Evolutionary conservation across 2,888 invertebrate genomes (phyloP), one percentile per base, ranked within the genome.

Genomic region (Ophion ellenae): DNA sequence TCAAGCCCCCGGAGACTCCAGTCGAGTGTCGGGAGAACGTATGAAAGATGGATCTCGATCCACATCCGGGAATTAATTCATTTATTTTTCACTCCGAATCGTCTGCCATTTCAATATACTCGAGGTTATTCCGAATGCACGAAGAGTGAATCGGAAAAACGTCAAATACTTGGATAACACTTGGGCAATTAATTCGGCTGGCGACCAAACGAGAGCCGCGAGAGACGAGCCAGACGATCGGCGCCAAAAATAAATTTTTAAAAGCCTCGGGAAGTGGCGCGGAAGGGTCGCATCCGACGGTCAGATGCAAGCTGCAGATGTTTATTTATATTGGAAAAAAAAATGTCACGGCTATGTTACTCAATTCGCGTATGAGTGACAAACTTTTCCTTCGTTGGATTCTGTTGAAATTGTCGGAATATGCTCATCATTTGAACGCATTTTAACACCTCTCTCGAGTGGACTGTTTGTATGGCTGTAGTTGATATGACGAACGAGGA

Each of bases 121-220:
- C 7, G n/a, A 20, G 14, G 24, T 10, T 61, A 20, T 10, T 20
- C 1, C 20, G 24, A 24, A 24, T 20, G 5, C 14, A 20, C 11
- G 24, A 24, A 24, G 10, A 14, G n/a, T 69, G 11, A 28, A 69
- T 69, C 20, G 69, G 47, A 47, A 47, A 69, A 69, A 69, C 69
- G 69, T 69, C 69, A 10, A 45, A 10, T 11, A 7, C 24, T 67
- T 36, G 36, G 67, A 36, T 40, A n/a, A 9, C 67, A 36, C 14
- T 20, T 20, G 4, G 69, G 20, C 6, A 10, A 40, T 45, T 69
- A 7, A 6, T 11, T 45, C 14, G 24, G 11, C 11, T 47, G 20
- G 45, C 20, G 47, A 69, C 69, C 45, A n/a, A 40, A 17, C n/a
- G n/a, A 40, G n/a, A 67, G 17, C n/a, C 32, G 0, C 20, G 20